phyloP scores from a whole-genome alignment of 2,797 vertebrate species.

The Eulemur rubriventer region DNA sequence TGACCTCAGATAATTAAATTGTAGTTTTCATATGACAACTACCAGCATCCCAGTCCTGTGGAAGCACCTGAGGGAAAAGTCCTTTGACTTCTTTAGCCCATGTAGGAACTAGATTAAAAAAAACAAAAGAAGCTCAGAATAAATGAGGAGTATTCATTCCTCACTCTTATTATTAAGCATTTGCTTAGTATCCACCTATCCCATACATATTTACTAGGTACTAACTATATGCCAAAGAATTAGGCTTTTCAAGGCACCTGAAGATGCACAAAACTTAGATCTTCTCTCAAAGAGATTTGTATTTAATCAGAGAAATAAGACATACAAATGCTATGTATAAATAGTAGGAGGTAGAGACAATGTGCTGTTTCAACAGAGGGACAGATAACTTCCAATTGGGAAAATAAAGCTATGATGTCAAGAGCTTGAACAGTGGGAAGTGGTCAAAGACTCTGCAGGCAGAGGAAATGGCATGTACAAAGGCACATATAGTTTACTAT shows the following conservation, averaged over 20 bases:
- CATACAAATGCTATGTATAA: background rate
- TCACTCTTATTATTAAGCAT: background rate
- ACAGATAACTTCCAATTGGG: background rate
- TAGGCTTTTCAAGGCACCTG: background rate
- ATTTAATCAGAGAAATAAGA: background rate
- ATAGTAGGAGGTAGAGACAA: background rate
- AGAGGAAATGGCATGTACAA: background rate
- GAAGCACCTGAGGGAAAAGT: background rate
- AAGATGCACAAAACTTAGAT: background rate
- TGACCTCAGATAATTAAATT: constrained; percentile 16
- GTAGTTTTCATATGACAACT: background rate
- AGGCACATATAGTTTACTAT: background rate
- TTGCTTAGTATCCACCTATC: background rate
- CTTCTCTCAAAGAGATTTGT: background rate
- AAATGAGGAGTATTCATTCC: background rate
- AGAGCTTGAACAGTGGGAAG: background rate
- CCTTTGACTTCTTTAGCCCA: background rate
- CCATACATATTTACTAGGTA: background rate
- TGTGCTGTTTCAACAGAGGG: background rate
- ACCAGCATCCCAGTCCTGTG: background rate
- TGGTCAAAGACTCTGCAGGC: background rate
- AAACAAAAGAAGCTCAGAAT: background rate
- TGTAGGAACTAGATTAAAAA: background rate
- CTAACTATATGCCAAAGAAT: background rate
- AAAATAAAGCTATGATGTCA: background rate